These are phyloP conservation scores for Knipowitschia caucasica DNA, from an alignment of 2,797 vertebrate genomes.

Conservation along the genomic window DNA sequence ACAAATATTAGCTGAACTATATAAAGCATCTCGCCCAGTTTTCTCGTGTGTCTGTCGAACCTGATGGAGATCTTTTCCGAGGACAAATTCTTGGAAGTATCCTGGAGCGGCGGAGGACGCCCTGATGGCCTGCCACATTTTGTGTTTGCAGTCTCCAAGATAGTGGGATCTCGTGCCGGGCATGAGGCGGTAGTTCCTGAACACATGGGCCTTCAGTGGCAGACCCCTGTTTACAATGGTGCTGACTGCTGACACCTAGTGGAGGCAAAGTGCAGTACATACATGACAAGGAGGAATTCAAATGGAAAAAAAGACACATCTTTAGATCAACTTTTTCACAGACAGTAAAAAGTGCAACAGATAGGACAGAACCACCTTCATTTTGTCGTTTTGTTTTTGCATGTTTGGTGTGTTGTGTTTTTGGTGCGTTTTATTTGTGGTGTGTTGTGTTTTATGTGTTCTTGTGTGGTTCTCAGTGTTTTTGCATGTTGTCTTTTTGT, in stretches of 20 bases:
- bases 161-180: slow-evolving; percentile 89
- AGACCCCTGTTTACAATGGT: slow-evolving; percentile 91
- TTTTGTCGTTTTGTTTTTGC: too few species aligned
- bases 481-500: too few species aligned
- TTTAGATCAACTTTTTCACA: too few species aligned
- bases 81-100: slow-evolving; percentile 91
- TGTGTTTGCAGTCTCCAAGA: slow-evolving; percentile 88
- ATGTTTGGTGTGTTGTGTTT: too few species aligned
- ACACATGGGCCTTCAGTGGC: slow-evolving; percentile 89
- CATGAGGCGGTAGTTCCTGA: slow-evolving; percentile 92
- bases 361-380: too few species aligned
- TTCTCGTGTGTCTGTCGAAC: slow-evolving; percentile 58
- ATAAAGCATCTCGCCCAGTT: not conserved
- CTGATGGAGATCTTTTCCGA: slow-evolving; percentile 93
- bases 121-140: slow-evolving; percentile 94
- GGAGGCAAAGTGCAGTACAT: slow-evolving; percentile 28
- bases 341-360: too few species aligned
- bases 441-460: too few species aligned
- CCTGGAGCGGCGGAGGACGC: slow-evolving; percentile 95
- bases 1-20: slow-evolving; percentile 2
- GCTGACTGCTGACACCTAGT: slow-evolving; percentile 92
- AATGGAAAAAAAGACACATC: not conserved
- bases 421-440: too few species aligned
- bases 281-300: too few species aligned
- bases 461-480: too few species aligned